Conservation (phyloP, 2,113 vertebrate species). For the Burhinus bistriatus region DNA sequence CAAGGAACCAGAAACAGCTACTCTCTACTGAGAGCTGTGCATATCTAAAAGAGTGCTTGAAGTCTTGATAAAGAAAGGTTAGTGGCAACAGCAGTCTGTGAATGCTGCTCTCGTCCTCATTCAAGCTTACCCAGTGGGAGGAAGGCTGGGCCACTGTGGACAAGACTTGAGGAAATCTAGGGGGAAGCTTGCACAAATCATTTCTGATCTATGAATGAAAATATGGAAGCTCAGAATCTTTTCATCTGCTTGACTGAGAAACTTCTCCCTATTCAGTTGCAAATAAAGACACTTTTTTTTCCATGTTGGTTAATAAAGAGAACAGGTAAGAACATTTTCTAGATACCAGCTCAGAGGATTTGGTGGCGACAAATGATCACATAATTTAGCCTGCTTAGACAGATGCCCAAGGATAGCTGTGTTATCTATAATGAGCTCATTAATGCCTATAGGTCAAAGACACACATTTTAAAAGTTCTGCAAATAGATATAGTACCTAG, state of each 20-base stretch:
- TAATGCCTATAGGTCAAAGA: background rate
- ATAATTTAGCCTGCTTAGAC: background rate
- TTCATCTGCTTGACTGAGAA: background rate
- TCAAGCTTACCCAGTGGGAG: background rate
- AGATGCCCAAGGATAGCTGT: background rate
- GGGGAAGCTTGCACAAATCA: background rate
- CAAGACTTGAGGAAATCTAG: background rate
- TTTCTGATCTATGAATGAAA: background rate
- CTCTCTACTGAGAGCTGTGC: background rate
- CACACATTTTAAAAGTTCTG: background rate
- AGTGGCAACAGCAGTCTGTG: background rate
- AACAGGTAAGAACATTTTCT: background rate
- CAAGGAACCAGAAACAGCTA: background rate
- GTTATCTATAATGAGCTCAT: background rate
- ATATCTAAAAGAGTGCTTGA: background rate
- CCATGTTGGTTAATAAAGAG: background rate
- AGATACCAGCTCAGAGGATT: background rate
- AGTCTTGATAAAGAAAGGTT: background rate
- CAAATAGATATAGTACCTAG: background rate
- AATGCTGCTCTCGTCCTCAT: background rate
- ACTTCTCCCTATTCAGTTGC: background rate
- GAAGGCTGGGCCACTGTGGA: background rate
- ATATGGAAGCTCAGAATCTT: background rate
- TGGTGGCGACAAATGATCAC: background rate
- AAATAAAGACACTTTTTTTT: background rate